phyloP scores from a whole-genome alignment of 2,797 vertebrate species.

The Ceyx erithaca region DNA sequence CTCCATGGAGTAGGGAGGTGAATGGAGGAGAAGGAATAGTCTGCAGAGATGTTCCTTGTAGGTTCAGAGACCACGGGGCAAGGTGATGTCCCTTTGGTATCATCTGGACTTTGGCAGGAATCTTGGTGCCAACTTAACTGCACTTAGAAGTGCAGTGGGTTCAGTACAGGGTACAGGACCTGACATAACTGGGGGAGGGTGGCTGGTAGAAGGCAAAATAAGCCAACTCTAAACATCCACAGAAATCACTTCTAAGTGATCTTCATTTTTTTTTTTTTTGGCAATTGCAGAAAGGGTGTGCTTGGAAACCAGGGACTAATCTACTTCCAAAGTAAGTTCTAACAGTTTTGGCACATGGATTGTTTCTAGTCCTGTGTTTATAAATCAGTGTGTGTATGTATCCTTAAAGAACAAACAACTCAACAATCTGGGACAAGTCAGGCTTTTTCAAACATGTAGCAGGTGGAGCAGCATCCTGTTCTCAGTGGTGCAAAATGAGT shows the following conservation, averaged over 20 bases:
- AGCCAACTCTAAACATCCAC: neutral
- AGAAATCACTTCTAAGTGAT: neutral
- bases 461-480: neutral
- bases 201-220: neutral
- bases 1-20: neutral
- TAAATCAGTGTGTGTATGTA: neutral
- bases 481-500: neutral
- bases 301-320: neutral
- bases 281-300: neutral
- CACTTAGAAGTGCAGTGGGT: neutral
- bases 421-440: neutral
- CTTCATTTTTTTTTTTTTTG: neutral
- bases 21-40: neutral
- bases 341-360: neutral
- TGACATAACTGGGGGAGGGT: neutral
- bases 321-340: neutral
- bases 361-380: neutral
- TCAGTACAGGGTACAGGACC: neutral
- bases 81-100: neutral
- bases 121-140: neutral
- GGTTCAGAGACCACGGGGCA: neutral
- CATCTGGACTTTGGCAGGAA: neutral
- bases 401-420: neutral
- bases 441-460: neutral
- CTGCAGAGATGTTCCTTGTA: neutral